Evolutionary conservation across 2,888 invertebrate genomes (phyloP).

Genomic region (Ligdia adustata): DNA sequence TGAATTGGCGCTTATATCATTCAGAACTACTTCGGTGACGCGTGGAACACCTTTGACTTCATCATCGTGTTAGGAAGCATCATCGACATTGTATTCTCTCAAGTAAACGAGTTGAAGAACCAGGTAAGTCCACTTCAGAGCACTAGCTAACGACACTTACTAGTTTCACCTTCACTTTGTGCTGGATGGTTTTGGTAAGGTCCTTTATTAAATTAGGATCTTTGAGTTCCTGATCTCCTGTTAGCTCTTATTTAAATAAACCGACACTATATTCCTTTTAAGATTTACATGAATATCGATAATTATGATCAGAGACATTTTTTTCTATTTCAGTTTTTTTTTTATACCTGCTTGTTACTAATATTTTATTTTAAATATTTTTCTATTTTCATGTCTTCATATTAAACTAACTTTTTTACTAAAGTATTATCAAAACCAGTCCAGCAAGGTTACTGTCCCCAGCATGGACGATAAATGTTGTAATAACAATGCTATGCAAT

Average conservation of each 20-base stretch:
- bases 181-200: slow-evolving; percentile 31
- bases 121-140: slow-evolving; percentile 64
- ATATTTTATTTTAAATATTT: too few relatives aligned
- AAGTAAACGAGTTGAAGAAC: slow-evolving; percentile 93
- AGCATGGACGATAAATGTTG: slow-evolving; percentile 76
- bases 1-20: too few relatives aligned
- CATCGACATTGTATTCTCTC: slow-evolving; percentile 97
- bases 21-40: slow-evolving; percentile 98
- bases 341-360: too few relatives aligned
- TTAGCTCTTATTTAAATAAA: neutral
- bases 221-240: neutral
- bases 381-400: too few relatives aligned
- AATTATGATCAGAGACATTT: too few relatives aligned
- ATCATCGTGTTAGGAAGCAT: slow-evolving; percentile 98
- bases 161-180: slow-evolving; percentile 30
- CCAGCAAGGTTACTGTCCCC: slow-evolving; percentile 71
- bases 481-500: slow-evolving; percentile 67
- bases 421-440: slow-evolving; percentile 47
- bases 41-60: slow-evolving; percentile 99
- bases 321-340: too few relatives aligned
- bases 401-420: too few relatives aligned
- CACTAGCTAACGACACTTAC: slow-evolving; percentile 32
- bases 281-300: too few relatives aligned
- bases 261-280: neutral
- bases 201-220: slow-evolving; percentile 10